Evolutionary conservation across 2,113 vertebrate genomes (phyloP).

Genomic region (Platichthys flesus): DNA sequence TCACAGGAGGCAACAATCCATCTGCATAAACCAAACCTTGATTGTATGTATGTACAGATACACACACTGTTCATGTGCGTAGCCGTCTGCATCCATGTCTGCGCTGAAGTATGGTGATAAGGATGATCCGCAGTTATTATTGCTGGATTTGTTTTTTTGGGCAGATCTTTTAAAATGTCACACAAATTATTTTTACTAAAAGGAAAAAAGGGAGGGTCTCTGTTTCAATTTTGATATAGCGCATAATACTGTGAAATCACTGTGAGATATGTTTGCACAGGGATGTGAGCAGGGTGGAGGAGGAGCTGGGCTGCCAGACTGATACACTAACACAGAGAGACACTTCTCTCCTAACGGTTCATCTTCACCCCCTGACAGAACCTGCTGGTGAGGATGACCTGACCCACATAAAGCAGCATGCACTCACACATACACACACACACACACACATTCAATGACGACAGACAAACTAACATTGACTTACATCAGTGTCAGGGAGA

Average conservation of each 20-base stretch:
- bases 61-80: neutral
- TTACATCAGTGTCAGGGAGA: neutral
- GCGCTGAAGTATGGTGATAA: neutral
- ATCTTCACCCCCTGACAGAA: constrained; percentile 35
- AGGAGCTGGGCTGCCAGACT: constrained; percentile 16
- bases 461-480: neutral
- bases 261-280: constrained; percentile 1
- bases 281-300: neutral
- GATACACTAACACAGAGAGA: constrained; percentile 25
- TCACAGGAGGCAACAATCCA: no score
- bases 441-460: neutral
- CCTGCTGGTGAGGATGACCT: constrained; percentile 28
- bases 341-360: constrained; percentile 29
- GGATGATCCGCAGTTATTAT: neutral
- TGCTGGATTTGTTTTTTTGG: neutral
- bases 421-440: neutral
- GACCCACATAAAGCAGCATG: neutral
- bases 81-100: neutral
- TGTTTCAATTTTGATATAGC: neutral
- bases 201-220: neutral
- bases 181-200: neutral
- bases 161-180: neutral
- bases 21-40: neutral
- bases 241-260: constrained; percentile 3
- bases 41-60: neutral